Conservation (phyloP, 2,888 invertebrate genomes). For the Uropetala carovei region DNA sequence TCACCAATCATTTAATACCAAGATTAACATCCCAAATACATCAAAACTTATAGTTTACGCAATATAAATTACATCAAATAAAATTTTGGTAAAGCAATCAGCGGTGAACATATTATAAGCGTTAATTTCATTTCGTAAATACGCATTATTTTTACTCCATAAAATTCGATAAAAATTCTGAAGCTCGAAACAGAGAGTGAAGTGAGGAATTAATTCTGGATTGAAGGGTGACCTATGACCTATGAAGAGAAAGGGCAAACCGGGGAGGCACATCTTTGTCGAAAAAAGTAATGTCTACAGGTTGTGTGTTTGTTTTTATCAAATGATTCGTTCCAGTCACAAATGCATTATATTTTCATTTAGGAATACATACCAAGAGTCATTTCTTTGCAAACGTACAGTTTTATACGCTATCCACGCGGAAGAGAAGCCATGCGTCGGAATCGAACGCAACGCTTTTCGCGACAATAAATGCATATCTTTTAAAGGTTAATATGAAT, state of each 20-base stretch:
- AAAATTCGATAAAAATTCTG: no score
- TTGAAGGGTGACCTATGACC: neutral
- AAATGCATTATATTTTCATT: neutral
- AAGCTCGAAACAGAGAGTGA: no score
- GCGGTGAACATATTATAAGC: no score
- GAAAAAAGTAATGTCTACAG: neutral
- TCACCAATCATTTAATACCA: no score
- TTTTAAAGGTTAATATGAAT: no score
- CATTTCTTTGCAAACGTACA: neutral
- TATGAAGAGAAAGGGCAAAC: neutral
- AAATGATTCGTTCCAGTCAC: neutral
- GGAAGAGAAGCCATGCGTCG: neutral
- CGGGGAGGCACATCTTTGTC: neutral
- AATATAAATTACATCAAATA: no score
- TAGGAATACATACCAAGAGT: neutral
- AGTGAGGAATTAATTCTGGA: no score
- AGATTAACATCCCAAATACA: no score
- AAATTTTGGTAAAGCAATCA: no score
- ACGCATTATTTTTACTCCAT: no score
- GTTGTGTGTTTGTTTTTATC: neutral
- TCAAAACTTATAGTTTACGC: no score
- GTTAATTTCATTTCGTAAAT: no score
- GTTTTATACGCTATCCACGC: neutral
- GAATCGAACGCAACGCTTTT: neutral
- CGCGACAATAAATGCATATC: neutral